Evolutionary conservation across 2,888 invertebrate genomes (phyloP), one percentile per base, ranked within the genome.

Genomic region (Nomada goodeniana): DNA sequence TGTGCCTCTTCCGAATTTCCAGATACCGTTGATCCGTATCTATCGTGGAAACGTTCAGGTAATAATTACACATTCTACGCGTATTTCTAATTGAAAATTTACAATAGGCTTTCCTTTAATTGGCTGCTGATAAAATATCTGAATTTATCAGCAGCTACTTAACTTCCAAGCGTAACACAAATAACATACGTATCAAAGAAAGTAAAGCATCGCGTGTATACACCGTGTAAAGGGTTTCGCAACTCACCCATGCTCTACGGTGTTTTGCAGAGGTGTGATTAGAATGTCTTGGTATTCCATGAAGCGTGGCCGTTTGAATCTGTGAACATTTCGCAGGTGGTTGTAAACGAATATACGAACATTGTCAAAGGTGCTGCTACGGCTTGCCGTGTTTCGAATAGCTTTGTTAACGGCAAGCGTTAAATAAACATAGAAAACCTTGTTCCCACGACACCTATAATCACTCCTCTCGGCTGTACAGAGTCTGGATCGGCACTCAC

Each of bases 261-360:
- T 94, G 85, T 95, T 96, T 91, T 95, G 95, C 18, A 94, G 89
- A 29, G 94, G 94, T 0, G 95, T 95, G n/a, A 95, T 93, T 0
- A 96, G 87, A 11, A 96, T 94, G 63, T 96, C 96, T 84, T 96
- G 96, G 88, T 94, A 95, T 75, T 96, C 96, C 96, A 96, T 96
- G 0, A 95, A 94, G 26, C 93, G 91, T 3, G 91, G 89, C 23
- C 95, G 95, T 83, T 95, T 93, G 83, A 96, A 94, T 53, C 96
- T 93, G 61, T 10, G 57, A 11, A 75, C 68, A 76, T 4, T 11
- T 0, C 2, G 23, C 20, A 36, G 15, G 52, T 59, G 13, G 44
- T 68, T 68, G 29, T 64, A 52, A 47, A 52, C 7, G 36, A 7
- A 36, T 36, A 74, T 42, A 23, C 7, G 9, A 20, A 18, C 15